Conservation (phyloP, 1,140 invertebrate genomes). For the Drosophila erecta region DNA sequence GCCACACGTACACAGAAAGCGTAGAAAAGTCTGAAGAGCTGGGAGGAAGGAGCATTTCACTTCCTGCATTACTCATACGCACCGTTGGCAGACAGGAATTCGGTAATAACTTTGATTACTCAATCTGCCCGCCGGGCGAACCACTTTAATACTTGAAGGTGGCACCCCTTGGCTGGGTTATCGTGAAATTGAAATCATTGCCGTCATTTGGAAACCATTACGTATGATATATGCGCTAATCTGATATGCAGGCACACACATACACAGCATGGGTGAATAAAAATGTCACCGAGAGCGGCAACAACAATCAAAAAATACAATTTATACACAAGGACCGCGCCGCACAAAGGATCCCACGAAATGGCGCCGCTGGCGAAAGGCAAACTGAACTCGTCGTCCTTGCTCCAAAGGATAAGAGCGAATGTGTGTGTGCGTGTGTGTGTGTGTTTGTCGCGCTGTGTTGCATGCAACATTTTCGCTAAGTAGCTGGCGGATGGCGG, state of each 20-base stretch:
- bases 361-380: conserved; percentile 49
- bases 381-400: conserved; percentile 63
- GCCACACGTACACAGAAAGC: conserved; percentile 6
- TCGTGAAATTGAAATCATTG: conserved; percentile 78
- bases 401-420: conserved; percentile 15
- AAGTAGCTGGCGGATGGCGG: conserved; percentile 70
- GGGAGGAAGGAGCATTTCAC: conserved; percentile 10
- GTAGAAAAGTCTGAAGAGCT: background rate
- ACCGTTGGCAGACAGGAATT: conserved; percentile 37
- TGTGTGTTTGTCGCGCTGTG: conserved; percentile 40
- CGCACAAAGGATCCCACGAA: conserved; percentile 48
- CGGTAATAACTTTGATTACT: conserved; percentile 58
- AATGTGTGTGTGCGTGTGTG: conserved; percentile 4
- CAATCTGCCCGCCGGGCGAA: conserved; percentile 39
- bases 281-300: conserved; percentile 72
- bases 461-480: conserved; percentile 75
- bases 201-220: conserved; percentile 79
- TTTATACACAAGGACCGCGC: conserved; percentile 56
- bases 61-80: conserved; percentile 68
- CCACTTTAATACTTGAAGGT: conserved; percentile 48
- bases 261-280: conserved; percentile 66
- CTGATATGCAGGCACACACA: conserved; percentile 65
- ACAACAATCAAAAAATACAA: conserved; percentile 73
- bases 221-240: conserved; percentile 78
- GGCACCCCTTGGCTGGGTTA: conserved; percentile 27